Evolutionary conservation across 2,888 invertebrate genomes (phyloP).

Genomic region (Tryphoninae sp.): DNA sequence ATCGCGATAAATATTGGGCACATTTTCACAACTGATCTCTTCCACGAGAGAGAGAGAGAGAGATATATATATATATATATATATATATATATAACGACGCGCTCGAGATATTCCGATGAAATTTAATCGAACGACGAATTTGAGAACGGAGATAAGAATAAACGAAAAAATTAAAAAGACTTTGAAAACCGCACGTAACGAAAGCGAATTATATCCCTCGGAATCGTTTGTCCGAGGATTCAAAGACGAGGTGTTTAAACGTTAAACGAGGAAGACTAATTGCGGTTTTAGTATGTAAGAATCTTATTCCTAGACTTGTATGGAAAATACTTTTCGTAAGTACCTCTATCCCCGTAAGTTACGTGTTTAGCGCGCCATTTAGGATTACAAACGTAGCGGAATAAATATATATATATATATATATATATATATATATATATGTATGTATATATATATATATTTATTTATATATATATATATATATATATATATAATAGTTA

Average conservation of each 20-base stretch:
- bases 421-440: not conserved
- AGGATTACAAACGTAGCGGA: conserved; percentile 59
- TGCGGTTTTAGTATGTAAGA: conserved; percentile 48
- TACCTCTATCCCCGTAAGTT: conserved; percentile 58
- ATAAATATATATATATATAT: not conserved
- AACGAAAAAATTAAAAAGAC: conserved; percentile 19
- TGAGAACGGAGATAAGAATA: conserved; percentile 14
- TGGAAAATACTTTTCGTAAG: conserved; percentile 62
- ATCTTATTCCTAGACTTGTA: conserved; percentile 60
- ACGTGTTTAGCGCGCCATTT: conserved; percentile 63
- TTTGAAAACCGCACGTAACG: conserved; percentile 32
- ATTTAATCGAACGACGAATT: conserved; percentile 13
- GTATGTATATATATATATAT: not conserved
- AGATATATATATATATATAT: too few relatives aligned
- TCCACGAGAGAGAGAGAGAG: conserved; percentile 50
- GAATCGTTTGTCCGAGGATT: conserved; percentile 23
- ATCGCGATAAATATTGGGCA: conserved; percentile 48
- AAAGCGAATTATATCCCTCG: not conserved
- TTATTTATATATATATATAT: too few relatives aligned
- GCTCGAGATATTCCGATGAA: conserved; percentile 46
- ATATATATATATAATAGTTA: conserved; percentile 37
- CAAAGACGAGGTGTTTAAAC: conserved; percentile 44
- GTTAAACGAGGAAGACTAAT: conserved; percentile 47
- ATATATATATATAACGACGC: too few relatives aligned
- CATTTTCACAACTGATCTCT: conserved; percentile 56